phyloP scores from a whole-genome alignment of 1,140 invertebrate species.

The Achatina immaculata region DNA sequence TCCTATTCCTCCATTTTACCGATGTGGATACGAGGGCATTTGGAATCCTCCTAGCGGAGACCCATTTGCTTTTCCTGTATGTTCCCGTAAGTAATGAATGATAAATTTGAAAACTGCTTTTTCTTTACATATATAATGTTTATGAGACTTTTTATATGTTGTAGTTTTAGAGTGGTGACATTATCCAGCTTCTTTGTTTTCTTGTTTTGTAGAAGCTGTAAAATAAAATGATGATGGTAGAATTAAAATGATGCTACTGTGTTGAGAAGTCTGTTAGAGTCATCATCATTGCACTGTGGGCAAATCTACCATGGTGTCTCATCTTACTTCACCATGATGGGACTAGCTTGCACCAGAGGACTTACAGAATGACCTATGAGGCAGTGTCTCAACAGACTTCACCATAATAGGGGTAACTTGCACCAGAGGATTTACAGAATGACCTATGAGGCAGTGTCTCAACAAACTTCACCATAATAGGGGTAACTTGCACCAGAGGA shows the following conservation, averaged over 20 bases:
- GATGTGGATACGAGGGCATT: constrained; percentile 53
- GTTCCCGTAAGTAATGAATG: constrained; percentile 48
- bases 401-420: too few species aligned
- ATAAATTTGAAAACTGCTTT: background rate
- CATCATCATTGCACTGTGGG: too few species aligned
- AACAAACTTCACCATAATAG: too few species aligned
- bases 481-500: too few species aligned
- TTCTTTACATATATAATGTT: background rate
- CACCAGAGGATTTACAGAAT: too few species aligned
- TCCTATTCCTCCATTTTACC: constrained; percentile 49
- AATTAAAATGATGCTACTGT: background rate
- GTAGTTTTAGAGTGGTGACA: background rate
- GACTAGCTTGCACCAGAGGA: too few species aligned
- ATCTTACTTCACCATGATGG: too few species aligned
- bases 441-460: too few species aligned
- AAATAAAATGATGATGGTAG: background rate
- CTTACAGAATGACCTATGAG: too few species aligned
- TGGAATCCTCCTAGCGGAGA: constrained; percentile 55
- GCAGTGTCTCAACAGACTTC: too few species aligned
- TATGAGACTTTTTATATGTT: background rate
- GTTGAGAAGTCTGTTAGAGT: background rate
- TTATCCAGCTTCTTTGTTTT: background rate
- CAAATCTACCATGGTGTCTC: too few species aligned
- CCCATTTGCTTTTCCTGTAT: constrained; percentile 50
- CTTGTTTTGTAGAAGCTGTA: background rate